Evolutionary conservation across 2,797 vertebrate genomes (phyloP).

Genomic region (Pantherophis alleghaniensis): DNA sequence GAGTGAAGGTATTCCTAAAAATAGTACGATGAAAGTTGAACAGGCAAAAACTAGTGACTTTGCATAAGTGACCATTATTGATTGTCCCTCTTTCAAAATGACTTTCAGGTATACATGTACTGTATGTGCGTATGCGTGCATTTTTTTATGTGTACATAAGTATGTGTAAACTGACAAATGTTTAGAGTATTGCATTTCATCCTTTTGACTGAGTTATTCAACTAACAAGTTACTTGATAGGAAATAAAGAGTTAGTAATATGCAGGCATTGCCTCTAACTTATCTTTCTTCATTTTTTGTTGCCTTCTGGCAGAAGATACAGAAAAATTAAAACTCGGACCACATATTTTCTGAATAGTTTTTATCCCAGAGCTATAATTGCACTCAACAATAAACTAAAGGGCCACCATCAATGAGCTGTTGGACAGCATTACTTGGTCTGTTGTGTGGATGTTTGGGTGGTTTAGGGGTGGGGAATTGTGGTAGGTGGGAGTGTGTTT

Average conservation of each 20-base stretch:
- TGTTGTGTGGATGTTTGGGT: no score
- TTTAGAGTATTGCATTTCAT: neutral
- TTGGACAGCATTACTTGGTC: no score
- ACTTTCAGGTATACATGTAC: neutral
- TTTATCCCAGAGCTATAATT: no score
- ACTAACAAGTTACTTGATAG: neutral
- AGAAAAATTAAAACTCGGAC: no score
- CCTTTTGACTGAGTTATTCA: neutral
- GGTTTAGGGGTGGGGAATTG: no score
- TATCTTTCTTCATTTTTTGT: neutral
- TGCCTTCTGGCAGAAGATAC: no score
- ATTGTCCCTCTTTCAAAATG: neutral
- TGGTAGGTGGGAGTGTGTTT: no score
- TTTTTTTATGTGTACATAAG: neutral
- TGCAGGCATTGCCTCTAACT: accelerated
- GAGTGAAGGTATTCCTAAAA: neutral
- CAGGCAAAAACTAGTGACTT: neutral
- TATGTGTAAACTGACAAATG: neutral
- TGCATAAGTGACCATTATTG: neutral
- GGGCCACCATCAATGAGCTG: no score
- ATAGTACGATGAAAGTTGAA: neutral
- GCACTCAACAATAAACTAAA: no score
- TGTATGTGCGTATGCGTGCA: neutral
- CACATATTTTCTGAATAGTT: no score
- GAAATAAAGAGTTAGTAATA: constrained; percentile 1